Conservation (phyloP, 2,113 vertebrate genomes). For the Laticauda colubrina region DNA sequence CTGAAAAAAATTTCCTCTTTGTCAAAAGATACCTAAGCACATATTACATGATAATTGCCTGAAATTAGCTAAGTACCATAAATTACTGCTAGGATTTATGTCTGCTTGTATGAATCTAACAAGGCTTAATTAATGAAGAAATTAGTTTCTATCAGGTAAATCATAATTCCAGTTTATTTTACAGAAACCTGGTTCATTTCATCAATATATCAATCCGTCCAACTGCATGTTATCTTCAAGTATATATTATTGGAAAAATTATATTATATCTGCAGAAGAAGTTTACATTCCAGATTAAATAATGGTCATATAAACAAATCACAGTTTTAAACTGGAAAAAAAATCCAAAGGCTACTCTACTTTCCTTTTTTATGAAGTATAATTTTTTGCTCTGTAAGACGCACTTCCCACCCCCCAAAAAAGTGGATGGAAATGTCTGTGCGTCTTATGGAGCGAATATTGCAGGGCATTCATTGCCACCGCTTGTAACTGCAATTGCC, state of each 20-base stretch:
- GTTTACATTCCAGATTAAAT: constrained; percentile 11
- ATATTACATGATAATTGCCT: constrained; percentile 78
- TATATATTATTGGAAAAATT: constrained; percentile 21
- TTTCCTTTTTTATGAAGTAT: not conserved
- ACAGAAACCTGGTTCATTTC: constrained; percentile 66
- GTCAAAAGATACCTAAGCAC: constrained; percentile 77
- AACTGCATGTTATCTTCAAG: constrained; percentile 37
- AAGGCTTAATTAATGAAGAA: constrained; percentile 83
- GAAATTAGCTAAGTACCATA: constrained; percentile 78
- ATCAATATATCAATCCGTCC: constrained; percentile 63
- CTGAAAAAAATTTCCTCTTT: constrained; percentile 73
- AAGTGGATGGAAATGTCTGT: too few relatives aligned
- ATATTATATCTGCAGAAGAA: not conserved
- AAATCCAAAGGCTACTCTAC: not conserved
- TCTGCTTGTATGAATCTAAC: constrained; percentile 73
- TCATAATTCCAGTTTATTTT: constrained; percentile 73
- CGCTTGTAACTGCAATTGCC: too few relatives aligned
- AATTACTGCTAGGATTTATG: constrained; percentile 80
- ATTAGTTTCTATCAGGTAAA: constrained; percentile 75
- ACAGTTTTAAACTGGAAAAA: not conserved
- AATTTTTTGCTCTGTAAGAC: too few relatives aligned
- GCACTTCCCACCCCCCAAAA: too few relatives aligned
- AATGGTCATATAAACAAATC: constrained; percentile 16
- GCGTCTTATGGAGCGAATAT: too few relatives aligned
- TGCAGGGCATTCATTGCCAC: too few relatives aligned